Base-by-base conservation (phyloP, 2,888 invertebrate genomes). In the Malachius bipustulatus region DNA sequence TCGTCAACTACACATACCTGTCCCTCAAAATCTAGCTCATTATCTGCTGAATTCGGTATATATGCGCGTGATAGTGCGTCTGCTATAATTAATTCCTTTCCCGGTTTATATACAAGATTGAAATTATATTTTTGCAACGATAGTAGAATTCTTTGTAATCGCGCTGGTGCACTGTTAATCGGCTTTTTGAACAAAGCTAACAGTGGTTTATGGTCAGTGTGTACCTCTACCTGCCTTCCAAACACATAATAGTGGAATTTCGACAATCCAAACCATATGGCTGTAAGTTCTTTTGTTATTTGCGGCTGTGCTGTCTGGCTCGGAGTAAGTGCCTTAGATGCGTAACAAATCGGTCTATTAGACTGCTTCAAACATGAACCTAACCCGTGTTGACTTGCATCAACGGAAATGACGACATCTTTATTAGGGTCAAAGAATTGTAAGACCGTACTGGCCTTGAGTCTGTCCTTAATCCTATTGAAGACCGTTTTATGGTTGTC, bases 301-400 rank as follows among this genome's bases (percentile, higher is more conserved):
- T 34, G 16, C 8, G 34, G 30, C 14, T 6, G 28, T 3, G 8
- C 28, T 3, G 10, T 34, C 14, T 35, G 30, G 2, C 11, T 11
- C 3, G 29, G 13, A 4, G 37, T 39, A 12, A 42, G n/a, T 12
- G 41, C 37, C 2, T 19, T n/a, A 2, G 35, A 40, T 3, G 37
- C 39, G 27, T 35, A 42, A 24, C 8, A 8, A 24, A 46, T 31
- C 8, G 50, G 45, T 19, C 40, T 35, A 4, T 36, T 43, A 26
- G 47, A 11, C 19, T 40, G 40, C 12, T 47, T 10, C 14, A 50
- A 33, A 24, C 36, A 39, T 10, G 46, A 43, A 3, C 47, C 49
- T 27, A 47, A 11, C 8, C 46, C 48, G 33, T 24, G 24, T 36
- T 39, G 13, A 3, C 45, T 46, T n/a, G 43, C 35, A 40, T 47